Percentiles rank a stretch among this genome's conserved stretches.
Evolutionary conservation across 2,797 vertebrate species (phyloP).

Genomic region (Xyrichtys novacula): DNA sequence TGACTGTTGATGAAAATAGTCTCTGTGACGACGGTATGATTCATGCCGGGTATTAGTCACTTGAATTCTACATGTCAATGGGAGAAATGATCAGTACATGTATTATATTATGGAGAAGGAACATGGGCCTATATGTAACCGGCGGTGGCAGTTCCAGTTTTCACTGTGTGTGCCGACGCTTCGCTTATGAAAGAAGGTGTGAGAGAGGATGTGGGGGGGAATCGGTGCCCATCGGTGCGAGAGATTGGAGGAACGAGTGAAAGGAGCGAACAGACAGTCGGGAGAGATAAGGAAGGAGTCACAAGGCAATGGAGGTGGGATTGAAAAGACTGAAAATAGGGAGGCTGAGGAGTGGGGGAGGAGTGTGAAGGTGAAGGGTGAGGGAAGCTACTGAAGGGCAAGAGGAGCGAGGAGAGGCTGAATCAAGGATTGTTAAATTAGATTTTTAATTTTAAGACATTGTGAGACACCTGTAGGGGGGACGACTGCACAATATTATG

Average conservation of each 20-base stretch:
- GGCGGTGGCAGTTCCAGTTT: background rate
- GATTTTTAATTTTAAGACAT: no score
- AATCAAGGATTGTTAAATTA: background rate
- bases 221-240: slow-evolving; percentile 23
- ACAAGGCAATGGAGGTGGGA: slow-evolving; percentile 31
- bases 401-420: background rate
- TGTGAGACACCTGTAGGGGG: no score
- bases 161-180: slow-evolving; percentile 21
- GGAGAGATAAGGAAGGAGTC: slow-evolving; percentile 46
- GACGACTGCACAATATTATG: no score
- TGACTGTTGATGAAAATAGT: background rate
- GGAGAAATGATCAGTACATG: background rate
- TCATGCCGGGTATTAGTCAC: background rate
- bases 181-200: slow-evolving; percentile 8
- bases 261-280: slow-evolving; percentile 46
- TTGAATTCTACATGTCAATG: background rate
- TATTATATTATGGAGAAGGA: background rate
- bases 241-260: slow-evolving; percentile 49
- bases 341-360: background rate
- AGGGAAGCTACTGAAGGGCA: background rate
- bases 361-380: background rate
- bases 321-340: slow-evolving; percentile 38
- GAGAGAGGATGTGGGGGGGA: slow-evolving; percentile 7
- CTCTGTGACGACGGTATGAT: background rate
- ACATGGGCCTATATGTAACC: background rate